Evolutionary conservation across 2,888 invertebrate genomes (phyloP), one percentile per base, ranked within the genome.

Genomic region (Onthophagus sagittarius): DNA sequence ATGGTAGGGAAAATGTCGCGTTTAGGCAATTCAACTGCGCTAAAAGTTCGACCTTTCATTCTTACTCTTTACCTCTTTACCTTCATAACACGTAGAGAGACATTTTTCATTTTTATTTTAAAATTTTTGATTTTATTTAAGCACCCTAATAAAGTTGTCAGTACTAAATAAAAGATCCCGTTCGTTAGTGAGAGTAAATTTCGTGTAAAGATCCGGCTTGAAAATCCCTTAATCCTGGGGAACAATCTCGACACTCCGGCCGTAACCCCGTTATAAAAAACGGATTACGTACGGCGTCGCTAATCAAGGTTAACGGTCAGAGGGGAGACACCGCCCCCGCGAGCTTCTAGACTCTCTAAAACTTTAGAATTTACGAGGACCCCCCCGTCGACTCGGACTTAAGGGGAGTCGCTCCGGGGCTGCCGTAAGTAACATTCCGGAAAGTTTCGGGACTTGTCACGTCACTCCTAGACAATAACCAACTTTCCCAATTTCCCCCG

Each of bases 381-480:
- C 23, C 23, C 23, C 23, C 23, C 23, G 23, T 3, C 39, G 39
- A 23, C 63, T 69, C 63, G 63, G 14, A 72, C 9, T 13, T 23
- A 23, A 65, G 15, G 15, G 15, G 39, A 39, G 65, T 65, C 15
- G 23, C 13, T 23, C 23, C 65, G 15, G 64, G 65, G 67, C 67
- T 31, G 72, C 23, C 73, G 63, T 63, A 63, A 64, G 70, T 70
- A 70, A 73, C 70, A 63, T 70, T 71, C 65, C 33, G 9, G 70
- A 33, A 72, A 74, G 72, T 74, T 74, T 71, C 62, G 63, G 71
- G 72, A 65, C 74, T 74, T 74, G 72, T 74, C 70, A 74, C 71
- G 72, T 74, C 72, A 74, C 72, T 74, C 74, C 72, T 67, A 70
- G 70, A 74, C 72, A 74, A 74, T 74, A 72, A 70, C 72, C 72